A percentile compares a stretch with the other conserved stretches of the same genome.
Evolutionary conservation across 92 coral and sea anemone genomes (phyloP).

Genomic region (Epizoanthus stellaris): DNA sequence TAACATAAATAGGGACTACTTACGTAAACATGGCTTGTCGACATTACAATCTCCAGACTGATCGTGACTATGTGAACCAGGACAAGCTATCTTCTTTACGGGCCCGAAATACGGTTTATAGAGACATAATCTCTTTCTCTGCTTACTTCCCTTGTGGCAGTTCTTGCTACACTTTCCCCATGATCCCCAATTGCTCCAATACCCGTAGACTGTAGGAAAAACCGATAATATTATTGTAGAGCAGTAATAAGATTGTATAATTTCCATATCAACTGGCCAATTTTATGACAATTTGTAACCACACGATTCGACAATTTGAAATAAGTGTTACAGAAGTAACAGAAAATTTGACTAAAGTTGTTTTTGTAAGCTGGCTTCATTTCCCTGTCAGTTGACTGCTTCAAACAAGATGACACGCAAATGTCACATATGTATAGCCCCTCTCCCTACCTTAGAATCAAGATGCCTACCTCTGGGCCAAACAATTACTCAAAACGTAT

Average conservation of each 20-base stretch:
- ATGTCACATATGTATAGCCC: too few species aligned
- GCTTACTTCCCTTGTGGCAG: constrained; percentile 27
- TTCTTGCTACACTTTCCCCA: constrained; percentile 40
- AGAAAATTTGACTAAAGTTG: too few species aligned
- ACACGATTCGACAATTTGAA: too few species aligned
- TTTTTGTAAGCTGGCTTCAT: too few species aligned
- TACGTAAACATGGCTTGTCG: constrained; percentile 14
- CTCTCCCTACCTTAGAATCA: too few species aligned
- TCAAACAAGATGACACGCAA: too few species aligned
- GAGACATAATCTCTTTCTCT: constrained; percentile 14
- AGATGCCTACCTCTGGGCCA: too few species aligned
- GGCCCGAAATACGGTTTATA: constrained; percentile 11
- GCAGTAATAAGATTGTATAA: too few species aligned
- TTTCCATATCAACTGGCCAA: neutral
- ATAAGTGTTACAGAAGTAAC: too few species aligned
- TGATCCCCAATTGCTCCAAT: constrained; percentile 41
- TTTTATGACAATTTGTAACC: too few species aligned
- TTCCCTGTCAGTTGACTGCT: too few species aligned
- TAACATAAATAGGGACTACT: neutral
- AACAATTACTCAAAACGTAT: too few species aligned
- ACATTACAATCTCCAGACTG: constrained; percentile 17
- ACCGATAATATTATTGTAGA: neutral
- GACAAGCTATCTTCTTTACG: constrained; percentile 20
- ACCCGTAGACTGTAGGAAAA: constrained; percentile 21
- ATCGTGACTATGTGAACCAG: neutral